A percentile compares a stretch with the other conserved stretches of the same genome.
phyloP scores from a whole-genome alignment of 2,113 vertebrate species.

The Poeciliopsis turrubarensis region DNA sequence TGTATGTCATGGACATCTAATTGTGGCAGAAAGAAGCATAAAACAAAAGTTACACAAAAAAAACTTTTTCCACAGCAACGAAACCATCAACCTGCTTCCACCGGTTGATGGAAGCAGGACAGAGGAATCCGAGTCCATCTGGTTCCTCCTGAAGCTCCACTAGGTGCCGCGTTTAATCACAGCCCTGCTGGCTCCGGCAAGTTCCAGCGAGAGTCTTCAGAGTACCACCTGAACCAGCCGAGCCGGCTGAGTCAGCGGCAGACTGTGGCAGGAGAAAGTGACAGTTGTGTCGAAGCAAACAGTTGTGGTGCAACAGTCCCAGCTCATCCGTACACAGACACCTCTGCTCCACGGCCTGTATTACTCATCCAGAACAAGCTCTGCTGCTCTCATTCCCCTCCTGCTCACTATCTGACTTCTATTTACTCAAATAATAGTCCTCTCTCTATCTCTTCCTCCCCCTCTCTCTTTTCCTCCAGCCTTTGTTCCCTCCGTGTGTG shows the following conservation, averaged over 20 bases:
- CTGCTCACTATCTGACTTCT: slow-evolving; percentile 20
- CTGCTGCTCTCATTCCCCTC: slow-evolving; percentile 23
- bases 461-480: not conserved
- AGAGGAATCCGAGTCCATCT: slow-evolving; percentile 22
- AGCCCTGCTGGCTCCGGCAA: slow-evolving; percentile 25
- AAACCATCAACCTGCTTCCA: slow-evolving; percentile 2
- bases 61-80: not conserved
- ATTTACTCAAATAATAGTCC: slow-evolving; percentile 43
- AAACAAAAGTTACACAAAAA: too few relatives aligned
- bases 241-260: slow-evolving; percentile 12
- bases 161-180: slow-evolving; percentile 24
- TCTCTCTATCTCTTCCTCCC: not conserved
- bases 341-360: slow-evolving; percentile 4
- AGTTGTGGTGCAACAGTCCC: slow-evolving; percentile 27
- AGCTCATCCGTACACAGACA: slow-evolving; percentile 40
- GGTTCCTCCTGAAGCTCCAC: slow-evolving; percentile 12
- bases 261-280: slow-evolving; percentile 17
- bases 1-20: too few relatives aligned
- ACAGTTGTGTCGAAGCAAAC: slow-evolving; percentile 30
- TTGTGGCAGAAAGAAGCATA: too few relatives aligned
- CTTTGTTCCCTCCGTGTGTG: slow-evolving; percentile 1
- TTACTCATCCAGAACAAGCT: slow-evolving; percentile 47
- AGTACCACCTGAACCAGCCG: slow-evolving; percentile 32
- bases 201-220: slow-evolving; percentile 35
- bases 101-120: not conserved